These are phyloP conservation scores for Scolanthus callimorphus DNA, from an alignment of 92 coral and sea anemone species.

Conservation along the genomic window DNA sequence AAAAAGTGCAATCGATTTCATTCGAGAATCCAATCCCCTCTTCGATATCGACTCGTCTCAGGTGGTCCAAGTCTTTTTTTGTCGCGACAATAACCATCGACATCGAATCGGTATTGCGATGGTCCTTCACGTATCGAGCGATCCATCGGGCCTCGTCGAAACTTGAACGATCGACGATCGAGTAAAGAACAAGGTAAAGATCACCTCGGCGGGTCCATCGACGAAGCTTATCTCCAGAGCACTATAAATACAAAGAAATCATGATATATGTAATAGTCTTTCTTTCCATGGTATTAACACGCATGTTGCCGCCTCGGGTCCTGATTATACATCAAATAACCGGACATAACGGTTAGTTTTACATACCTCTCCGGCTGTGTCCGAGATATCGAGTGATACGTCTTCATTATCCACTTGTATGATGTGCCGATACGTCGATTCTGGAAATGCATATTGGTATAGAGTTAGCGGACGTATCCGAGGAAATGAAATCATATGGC, in stretches of 20 bases:
- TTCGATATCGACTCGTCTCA: slow-evolving; percentile 48
- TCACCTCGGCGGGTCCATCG: slow-evolving; percentile 43
- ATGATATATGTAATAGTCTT: neutral
- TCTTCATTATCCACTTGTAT: slow-evolving; percentile 79
- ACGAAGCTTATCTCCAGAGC: slow-evolving; percentile 51
- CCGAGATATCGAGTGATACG: slow-evolving; percentile 76
- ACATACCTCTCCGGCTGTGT: slow-evolving; percentile 93
- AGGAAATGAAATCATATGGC: too few relatives aligned
- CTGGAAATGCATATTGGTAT: too few relatives aligned
- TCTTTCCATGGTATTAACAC: neutral
- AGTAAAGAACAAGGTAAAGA: slow-evolving; percentile 43
- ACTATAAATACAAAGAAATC: slow-evolving; percentile 17
- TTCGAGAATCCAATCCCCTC: slow-evolving; percentile 48
- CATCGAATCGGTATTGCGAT: slow-evolving; percentile 40
- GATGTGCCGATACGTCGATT: slow-evolving; percentile 81
- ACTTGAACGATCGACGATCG: slow-evolving; percentile 59
- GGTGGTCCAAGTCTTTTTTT: slow-evolving; percentile 57
- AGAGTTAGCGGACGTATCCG: too few relatives aligned
- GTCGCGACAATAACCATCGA: slow-evolving; percentile 55
- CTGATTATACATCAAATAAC: too few relatives aligned
- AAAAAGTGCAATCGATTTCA: slow-evolving; percentile 49
- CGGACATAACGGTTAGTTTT: too few relatives aligned
- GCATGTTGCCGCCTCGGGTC: too few relatives aligned
- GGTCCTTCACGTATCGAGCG: slow-evolving; percentile 42
- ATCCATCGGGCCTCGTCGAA: slow-evolving; percentile 58